These are phyloP conservation scores for Noctilio leporinus DNA, from an alignment of 2,113 vertebrate genomes.

Conservation along the genomic window DNA sequence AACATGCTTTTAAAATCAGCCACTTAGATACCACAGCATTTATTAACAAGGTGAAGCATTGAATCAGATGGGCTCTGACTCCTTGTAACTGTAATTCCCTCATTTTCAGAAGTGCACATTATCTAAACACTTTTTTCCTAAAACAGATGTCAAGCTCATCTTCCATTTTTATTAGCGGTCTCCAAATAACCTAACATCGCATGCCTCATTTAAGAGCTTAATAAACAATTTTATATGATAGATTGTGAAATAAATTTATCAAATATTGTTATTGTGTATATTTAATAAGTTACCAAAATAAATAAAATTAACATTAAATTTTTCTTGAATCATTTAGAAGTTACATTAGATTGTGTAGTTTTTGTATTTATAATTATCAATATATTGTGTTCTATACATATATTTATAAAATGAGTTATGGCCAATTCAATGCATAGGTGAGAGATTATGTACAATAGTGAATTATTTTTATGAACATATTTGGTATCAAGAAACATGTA, in stretches of 20 bases:
- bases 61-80: not conserved
- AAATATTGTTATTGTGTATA: not conserved
- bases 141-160: not conserved
- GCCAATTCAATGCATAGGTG: not conserved
- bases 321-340: not conserved
- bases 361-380: not conserved
- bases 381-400: not conserved
- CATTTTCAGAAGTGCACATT: not conserved
- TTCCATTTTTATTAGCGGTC: not conserved
- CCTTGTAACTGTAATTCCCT: not conserved
- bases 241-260: not conserved
- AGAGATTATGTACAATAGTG: not conserved
- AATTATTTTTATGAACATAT: not conserved
- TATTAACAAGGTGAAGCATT: not conserved
- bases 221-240: not conserved
- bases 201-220: not conserved
- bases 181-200: not conserved
- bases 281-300: not conserved
- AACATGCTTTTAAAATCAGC: not conserved
- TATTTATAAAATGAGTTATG: not conserved
- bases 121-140: not conserved
- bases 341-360: not conserved
- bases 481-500: not conserved
- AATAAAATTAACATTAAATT: not conserved
- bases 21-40: not conserved